phyloP scores from a whole-genome alignment of 2,888 invertebrate genomes.

The Suillia variegata region DNA sequence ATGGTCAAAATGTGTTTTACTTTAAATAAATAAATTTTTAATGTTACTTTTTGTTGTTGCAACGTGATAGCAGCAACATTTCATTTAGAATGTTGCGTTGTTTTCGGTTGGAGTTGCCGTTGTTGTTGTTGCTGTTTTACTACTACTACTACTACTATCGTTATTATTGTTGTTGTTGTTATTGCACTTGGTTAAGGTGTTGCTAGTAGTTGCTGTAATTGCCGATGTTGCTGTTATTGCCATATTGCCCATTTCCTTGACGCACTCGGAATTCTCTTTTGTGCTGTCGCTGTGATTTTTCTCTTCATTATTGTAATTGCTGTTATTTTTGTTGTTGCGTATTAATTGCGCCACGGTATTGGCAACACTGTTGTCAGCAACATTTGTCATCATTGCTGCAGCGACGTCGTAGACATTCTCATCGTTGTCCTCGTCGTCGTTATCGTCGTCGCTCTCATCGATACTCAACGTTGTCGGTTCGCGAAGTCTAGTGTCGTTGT shows the following conservation, averaged over 20 bases:
- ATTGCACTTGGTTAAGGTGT: conserved; percentile 9
- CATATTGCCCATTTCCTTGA: conserved; percentile 2
- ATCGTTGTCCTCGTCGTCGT: conserved; percentile 33
- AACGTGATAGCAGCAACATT: conserved; percentile 19
- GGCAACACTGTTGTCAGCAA: not conserved
- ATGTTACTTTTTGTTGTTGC: conserved; percentile 15
- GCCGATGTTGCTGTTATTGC: conserved; percentile 13
- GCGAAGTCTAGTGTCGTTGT: not conserved
- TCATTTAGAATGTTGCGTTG: conserved; percentile 2
- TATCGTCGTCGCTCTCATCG: conserved; percentile 37
- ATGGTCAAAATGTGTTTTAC: conserved; percentile 40
- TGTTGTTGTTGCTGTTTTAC: conserved; percentile 28
- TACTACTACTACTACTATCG: conserved; percentile 34
- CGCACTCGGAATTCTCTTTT: not conserved
- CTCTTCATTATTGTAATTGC: no score
- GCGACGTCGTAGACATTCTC: conserved; percentile 12
- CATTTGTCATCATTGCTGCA: conserved; percentile 7
- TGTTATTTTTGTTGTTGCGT: no score
- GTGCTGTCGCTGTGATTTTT: not conserved
- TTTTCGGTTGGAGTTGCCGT: not conserved
- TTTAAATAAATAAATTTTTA: conserved; percentile 25
- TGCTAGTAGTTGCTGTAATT: conserved; percentile 26
- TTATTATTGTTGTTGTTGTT: conserved; percentile 22
- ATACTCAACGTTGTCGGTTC: conserved; percentile 37
- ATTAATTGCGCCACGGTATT: conserved; percentile 13